These are phyloP conservation scores for Diadromus collaris DNA, from an alignment of 2,888 invertebrate genomes.

Conservation along the genomic window DNA sequence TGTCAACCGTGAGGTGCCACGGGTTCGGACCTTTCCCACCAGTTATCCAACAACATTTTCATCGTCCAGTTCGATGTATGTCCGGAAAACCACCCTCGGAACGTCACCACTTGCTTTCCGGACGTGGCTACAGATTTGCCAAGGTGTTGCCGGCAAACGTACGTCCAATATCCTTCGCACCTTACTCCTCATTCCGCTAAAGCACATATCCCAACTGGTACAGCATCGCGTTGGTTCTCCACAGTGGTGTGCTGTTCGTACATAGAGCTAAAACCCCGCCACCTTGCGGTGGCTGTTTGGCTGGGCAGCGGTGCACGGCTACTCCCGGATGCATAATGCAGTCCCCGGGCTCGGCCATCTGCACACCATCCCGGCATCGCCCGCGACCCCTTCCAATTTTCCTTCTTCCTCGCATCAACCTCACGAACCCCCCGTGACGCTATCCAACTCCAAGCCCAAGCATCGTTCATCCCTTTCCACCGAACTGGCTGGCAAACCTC, in stretches of 20 bases:
- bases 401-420: slow-evolving; percentile 33
- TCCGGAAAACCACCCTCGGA: background rate
- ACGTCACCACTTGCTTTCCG: background rate
- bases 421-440: slow-evolving; percentile 34
- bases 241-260: background rate
- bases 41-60: background rate
- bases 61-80: background rate
- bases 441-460: slow-evolving; percentile 20
- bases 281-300: slow-evolving; percentile 46
- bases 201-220: background rate
- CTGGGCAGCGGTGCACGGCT: slow-evolving; percentile 54
- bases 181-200: background rate
- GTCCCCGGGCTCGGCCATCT: slow-evolving; percentile 65
- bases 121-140: background rate
- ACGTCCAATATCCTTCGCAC: background rate
- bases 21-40: background rate
- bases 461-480: slow-evolving; percentile 44
- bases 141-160: background rate
- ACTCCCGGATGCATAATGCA: slow-evolving; percentile 77
- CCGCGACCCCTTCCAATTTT: slow-evolving; percentile 29
- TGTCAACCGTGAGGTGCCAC: background rate
- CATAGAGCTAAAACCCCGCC: background rate
- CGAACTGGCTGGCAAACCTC: slow-evolving; percentile 60
- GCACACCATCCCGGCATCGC: slow-evolving; percentile 48
- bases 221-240: background rate